Base-by-base conservation (phyloP, 2,888 invertebrate genomes). In the Thymelicus acteon region DNA sequence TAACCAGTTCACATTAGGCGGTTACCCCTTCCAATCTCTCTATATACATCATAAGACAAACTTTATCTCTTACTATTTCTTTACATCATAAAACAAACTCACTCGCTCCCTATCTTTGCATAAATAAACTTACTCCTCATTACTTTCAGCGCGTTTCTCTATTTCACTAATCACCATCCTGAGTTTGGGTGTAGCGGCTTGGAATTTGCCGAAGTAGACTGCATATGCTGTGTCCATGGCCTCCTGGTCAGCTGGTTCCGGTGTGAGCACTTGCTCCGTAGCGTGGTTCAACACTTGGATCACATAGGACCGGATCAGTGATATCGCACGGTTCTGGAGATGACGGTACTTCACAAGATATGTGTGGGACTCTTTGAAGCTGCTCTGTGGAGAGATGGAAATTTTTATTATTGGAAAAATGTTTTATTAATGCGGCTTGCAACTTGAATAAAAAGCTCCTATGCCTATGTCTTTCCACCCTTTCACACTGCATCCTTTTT, bases 171-270 rank as follows among this genome's bases (percentile, higher is more conserved):
- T 96, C 8, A 99, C 95, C 72, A 96, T 95, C 79, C 96, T 97
- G 0, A 98, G 95, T 84, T 98, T 97, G 0, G 97, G 96, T 0
- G 99, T 96, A n/a, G 97, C 97, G 0, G 98, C 97, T 85, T 98
- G 97, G 86, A 99, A 99, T 90, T 98, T 98, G 0, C 99, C 99
- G 83, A 99, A 99, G 83, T 98, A 99, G 48, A 95, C 95, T 61
- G 97, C 98, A 92, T 96, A 97, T 44, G 97, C 96, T 0, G 96
- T 95, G 78, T 97, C 96, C 13, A 95, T 93, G 31, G 88, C 84
- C 19, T 88, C 88, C 67, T 85, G 84, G 7, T 89, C 89, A 1
- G 78, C 76, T 0, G 84, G 84, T 6, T 87, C 87, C 0, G 90
- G 94, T 71, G 91, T 94, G 8, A 95, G 79, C 0, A 96, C 96